Conservation (phyloP, 2,113 vertebrate species). For the Megalops atlanticus region DNA sequence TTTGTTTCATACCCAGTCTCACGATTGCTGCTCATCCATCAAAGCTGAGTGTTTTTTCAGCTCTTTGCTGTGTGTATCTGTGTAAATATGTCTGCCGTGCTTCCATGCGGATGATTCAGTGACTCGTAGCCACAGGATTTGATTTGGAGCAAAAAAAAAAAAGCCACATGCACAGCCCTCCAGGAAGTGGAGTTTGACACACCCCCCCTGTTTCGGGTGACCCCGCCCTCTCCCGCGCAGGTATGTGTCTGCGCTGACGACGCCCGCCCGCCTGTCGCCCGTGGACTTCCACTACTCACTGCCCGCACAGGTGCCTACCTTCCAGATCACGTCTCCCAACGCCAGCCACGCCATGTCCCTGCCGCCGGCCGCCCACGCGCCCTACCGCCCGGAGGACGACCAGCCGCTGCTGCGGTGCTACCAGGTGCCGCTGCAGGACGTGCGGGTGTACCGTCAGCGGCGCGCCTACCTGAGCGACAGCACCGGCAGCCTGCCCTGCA, state of each 20-base stretch:
- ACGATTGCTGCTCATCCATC: neutral
- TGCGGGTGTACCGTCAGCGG: constrained; percentile 87
- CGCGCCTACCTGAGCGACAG: constrained; percentile 87
- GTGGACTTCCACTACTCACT: constrained; percentile 95
- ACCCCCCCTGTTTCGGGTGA: constrained; percentile 12
- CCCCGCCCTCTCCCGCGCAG: constrained; percentile 60
- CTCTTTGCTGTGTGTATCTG: neutral
- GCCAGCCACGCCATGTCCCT: constrained; percentile 88
- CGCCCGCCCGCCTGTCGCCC: constrained; percentile 91
- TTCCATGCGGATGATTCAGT: neutral
- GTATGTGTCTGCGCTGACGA: constrained; percentile 96
- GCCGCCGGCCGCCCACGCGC: constrained; percentile 85
- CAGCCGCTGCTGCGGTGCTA: constrained; percentile 87
- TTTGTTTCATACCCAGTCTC: neutral
- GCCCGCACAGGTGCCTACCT: constrained; percentile 90
- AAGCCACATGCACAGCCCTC: neutral
- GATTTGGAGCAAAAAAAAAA: neutral
- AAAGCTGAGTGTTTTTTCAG: neutral
- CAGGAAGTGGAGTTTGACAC: constrained; percentile 1
- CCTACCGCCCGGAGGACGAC: constrained; percentile 86
- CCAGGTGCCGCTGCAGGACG: constrained; percentile 83
- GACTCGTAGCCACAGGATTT: neutral
- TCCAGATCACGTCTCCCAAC: constrained; percentile 95
- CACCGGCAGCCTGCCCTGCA: constrained; percentile 91
- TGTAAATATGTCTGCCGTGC: neutral